Evolutionary conservation across 2,888 invertebrate genomes (phyloP).

Genomic region (Lithophane leautieri): DNA sequence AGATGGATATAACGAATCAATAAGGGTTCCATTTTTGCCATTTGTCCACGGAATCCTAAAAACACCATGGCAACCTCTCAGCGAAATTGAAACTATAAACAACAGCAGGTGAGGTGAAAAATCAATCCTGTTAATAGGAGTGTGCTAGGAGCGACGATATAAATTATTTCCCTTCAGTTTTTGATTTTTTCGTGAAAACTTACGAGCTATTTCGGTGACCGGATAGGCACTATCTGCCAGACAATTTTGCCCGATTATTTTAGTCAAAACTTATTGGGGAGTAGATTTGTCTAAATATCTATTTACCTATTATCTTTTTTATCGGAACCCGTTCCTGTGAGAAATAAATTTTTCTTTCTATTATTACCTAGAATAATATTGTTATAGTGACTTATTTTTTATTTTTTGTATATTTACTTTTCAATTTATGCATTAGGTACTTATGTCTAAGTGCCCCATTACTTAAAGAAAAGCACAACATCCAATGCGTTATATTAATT

Average conservation of each 20-base stretch:
- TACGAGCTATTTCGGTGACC: too few species aligned
- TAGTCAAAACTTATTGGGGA: background rate
- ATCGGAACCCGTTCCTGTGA: background rate
- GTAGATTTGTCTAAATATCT: background rate
- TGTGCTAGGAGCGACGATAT: slow-evolving; percentile 30
- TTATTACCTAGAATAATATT: background rate
- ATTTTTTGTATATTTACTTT: too few species aligned
- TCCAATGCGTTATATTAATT: background rate
- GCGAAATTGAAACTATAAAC: slow-evolving; percentile 72
- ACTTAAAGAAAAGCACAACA: background rate
- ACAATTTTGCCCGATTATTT: background rate
- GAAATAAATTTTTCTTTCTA: background rate
- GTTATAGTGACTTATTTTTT: too few species aligned
- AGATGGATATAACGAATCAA: background rate
- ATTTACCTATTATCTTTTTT: background rate
- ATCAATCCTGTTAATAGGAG: slow-evolving; percentile 67
- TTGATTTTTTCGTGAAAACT: background rate
- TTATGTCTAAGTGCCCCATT: background rate
- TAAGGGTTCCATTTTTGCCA: background rate
- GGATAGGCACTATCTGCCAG: background rate
- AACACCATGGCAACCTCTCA: slow-evolving; percentile 69
- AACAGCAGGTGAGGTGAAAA: slow-evolving; percentile 69
- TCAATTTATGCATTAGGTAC: background rate
- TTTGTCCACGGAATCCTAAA: slow-evolving; percentile 10
- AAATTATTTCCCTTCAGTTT: slow-evolving; percentile 3